phyloP scores from a whole-genome alignment of 2,113 vertebrate genomes.

The Chamaea fasciata region DNA sequence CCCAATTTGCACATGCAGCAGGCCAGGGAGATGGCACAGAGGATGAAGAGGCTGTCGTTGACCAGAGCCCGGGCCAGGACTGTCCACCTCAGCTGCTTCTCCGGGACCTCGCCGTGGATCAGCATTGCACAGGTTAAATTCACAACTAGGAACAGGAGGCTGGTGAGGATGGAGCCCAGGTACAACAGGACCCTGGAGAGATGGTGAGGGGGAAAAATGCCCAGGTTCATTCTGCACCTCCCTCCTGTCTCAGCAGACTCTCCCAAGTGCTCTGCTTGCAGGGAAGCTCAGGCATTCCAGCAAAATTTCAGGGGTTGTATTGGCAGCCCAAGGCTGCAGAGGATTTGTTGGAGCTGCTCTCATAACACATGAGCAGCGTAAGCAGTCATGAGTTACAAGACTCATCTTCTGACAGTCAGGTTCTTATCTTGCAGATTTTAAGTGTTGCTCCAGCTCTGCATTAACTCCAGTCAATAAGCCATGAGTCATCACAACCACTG shows the following conservation, averaged over 20 bases:
- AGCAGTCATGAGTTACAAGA: conserved; percentile 45
- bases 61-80: conserved; percentile 85
- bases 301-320: neutral
- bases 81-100: conserved; percentile 76
- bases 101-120: conserved; percentile 75
- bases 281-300: neutral
- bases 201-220: accelerated
- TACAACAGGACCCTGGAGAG: conserved; percentile 82
- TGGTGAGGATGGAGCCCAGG: conserved; percentile 83
- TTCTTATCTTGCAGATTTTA: conserved; percentile 50
- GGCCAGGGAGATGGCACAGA: conserved; percentile 89
- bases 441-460: conserved; percentile 40
- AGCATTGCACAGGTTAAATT: conserved; percentile 90
- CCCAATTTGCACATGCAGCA: conserved; percentile 91
- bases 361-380: neutral
- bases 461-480: conserved; percentile 41
- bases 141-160: conserved; percentile 88
- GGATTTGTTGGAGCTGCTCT: conserved; percentile 8
- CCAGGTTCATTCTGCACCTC: neutral
- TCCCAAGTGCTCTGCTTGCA: neutral
- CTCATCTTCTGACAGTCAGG: conserved; percentile 53
- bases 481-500: conserved; percentile 46
- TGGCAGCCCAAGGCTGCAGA: neutral
- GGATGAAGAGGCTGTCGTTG: conserved; percentile 92
- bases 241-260: neutral